Conservation (phyloP, 1,140 invertebrate genomes). For the Drosophila melanogaster region DNA sequence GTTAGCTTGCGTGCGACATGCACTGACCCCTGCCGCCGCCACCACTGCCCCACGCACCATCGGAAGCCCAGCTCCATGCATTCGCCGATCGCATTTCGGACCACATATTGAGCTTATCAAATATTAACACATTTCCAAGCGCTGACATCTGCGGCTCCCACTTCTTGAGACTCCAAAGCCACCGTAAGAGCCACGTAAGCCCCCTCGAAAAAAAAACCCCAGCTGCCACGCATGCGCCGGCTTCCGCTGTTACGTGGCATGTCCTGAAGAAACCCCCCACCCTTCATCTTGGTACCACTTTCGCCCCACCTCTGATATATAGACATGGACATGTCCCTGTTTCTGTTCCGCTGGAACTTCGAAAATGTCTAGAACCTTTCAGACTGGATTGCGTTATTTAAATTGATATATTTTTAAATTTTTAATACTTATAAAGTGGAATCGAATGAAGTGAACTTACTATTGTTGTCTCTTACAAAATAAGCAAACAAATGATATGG, state of each 20-base stretch:
- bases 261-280: slow-evolving; percentile 11
- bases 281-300: background rate
- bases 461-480: too few relatives aligned
- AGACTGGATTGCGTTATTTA: too few relatives aligned
- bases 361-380: too few relatives aligned
- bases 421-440: too few relatives aligned
- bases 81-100: slow-evolving; percentile 51
- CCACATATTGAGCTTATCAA: slow-evolving; percentile 82
- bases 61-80: slow-evolving; percentile 7
- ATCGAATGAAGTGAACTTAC: too few relatives aligned
- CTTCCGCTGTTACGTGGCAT: slow-evolving; percentile 74
- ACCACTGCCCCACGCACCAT: background rate
- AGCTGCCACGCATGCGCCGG: slow-evolving; percentile 49
- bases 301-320: slow-evolving; percentile 8
- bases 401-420: too few relatives aligned
- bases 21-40: slow-evolving; percentile 40
- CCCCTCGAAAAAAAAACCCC: background rate
- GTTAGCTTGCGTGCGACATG: slow-evolving; percentile 61
- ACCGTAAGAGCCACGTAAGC: slow-evolving; percentile 3
- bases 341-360: background rate
- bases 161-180: background rate
- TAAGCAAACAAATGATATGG: too few relatives aligned
- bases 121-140: slow-evolving; percentile 81
- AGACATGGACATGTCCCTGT: slow-evolving; percentile 37
- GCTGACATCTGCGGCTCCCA: slow-evolving; percentile 62